Conservation (phyloP, 2,113 vertebrate species). For the Acinonyx jubatus region DNA sequence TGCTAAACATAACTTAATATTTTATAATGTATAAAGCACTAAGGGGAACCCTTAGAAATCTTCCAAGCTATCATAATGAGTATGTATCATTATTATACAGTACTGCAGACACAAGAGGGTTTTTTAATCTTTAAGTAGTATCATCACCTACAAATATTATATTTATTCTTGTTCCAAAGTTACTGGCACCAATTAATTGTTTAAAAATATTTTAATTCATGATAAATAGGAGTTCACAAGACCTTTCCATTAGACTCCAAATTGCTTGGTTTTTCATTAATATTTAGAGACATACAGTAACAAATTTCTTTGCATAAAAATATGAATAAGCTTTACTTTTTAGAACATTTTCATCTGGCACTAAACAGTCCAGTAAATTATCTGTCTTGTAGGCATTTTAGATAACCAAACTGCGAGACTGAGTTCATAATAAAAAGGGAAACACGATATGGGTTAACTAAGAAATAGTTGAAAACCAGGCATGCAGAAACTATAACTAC, state of each 20-base stretch:
- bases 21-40: background rate
- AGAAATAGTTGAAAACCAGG: background rate
- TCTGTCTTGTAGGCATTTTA: background rate
- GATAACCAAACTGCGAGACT: background rate
- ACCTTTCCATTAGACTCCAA: background rate
- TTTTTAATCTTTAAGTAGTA: background rate
- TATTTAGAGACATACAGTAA: constrained; percentile 16
- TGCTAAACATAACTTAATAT: background rate
- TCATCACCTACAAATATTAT: background rate
- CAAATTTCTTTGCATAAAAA: background rate
- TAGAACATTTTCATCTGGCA: background rate
- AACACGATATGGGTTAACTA: background rate
- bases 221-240: background rate
- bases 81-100: background rate
- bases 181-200: background rate
- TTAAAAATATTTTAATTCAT: background rate
- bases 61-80: background rate
- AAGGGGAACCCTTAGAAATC: background rate
- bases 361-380: background rate
- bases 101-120: background rate
- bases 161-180: background rate
- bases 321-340: background rate
- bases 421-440: background rate
- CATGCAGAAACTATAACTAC: background rate
- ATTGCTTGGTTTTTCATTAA: constrained; percentile 14